Percentiles rank a stretch among this genome's conserved stretches.
Evolutionary conservation across 2,113 vertebrate genomes (phyloP).

Genomic region (Herpetotheres cachinnans): DNA sequence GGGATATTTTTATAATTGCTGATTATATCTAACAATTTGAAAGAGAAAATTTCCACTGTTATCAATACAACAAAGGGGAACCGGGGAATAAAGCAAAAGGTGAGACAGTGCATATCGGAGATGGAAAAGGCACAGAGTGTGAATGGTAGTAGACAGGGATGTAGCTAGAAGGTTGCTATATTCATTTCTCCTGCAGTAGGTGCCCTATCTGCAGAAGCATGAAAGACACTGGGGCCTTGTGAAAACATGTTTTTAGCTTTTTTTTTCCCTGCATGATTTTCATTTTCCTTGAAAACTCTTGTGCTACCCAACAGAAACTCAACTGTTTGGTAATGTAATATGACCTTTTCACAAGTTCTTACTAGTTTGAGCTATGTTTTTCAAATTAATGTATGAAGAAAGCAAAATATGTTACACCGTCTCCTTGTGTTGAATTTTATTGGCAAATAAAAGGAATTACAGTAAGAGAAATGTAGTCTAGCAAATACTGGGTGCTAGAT

Average conservation of each 20-base stretch:
- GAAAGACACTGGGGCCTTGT: background rate
- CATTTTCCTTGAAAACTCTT: background rate
- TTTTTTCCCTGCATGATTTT: background rate
- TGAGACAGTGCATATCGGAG: background rate
- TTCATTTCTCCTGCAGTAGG: background rate
- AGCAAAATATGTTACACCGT: background rate
- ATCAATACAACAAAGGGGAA: background rate
- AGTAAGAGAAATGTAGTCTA: background rate
- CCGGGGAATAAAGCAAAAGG: background rate
- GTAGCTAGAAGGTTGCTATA: background rate
- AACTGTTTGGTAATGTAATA: background rate
- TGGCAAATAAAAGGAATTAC: background rate
- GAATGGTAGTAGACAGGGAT: background rate
- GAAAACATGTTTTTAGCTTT: background rate
- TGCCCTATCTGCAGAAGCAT: background rate
- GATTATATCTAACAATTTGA: background rate
- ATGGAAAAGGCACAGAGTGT: background rate
- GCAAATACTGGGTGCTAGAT: background rate
- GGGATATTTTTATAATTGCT: background rate
- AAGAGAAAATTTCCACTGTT: background rate
- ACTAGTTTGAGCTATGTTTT: background rate
- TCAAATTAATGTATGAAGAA: background rate
- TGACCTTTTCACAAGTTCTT: background rate
- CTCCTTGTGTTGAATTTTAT: background rate
- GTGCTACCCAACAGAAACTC: background rate